Evolutionary conservation across 1,140 invertebrate species (phyloP).

Genomic region (Psix sp.): DNA sequence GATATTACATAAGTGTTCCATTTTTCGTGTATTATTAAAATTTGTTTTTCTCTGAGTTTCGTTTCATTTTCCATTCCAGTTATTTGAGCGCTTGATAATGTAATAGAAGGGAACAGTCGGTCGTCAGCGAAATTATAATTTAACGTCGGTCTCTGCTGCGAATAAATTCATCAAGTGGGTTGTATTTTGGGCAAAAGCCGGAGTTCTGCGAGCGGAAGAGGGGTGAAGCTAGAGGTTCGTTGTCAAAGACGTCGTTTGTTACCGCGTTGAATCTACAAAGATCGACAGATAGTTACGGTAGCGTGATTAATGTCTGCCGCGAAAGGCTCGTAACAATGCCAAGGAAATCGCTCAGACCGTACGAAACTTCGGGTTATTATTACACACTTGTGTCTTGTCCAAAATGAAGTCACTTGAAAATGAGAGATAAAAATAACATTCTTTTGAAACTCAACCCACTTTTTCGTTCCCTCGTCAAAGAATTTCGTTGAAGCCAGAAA

Average conservation of each 20-base stretch:
- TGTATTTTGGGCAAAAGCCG: slow-evolving; percentile 35
- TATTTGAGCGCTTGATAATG: slow-evolving; percentile 2
- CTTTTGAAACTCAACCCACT: no score
- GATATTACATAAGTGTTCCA: no score
- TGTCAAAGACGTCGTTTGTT: slow-evolving; percentile 58
- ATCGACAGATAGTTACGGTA: slow-evolving; percentile 68
- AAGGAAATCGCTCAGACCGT: slow-evolving; percentile 30
- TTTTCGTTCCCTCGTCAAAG: no score
- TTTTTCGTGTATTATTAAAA: no score
- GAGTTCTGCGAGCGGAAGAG: slow-evolving; percentile 22
- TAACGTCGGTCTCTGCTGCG: slow-evolving; percentile 3
- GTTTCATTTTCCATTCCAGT: no score
- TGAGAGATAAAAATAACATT: not conserved
- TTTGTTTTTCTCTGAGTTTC: no score
- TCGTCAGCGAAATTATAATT: not conserved
- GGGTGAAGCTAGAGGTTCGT: slow-evolving; percentile 27
- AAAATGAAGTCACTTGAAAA: slow-evolving; percentile 15
- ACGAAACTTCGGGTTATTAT: slow-evolving; percentile 36
- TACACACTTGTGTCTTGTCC: slow-evolving; percentile 17
- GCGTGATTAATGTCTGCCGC: slow-evolving; percentile 64
- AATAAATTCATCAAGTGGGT: slow-evolving; percentile 34
- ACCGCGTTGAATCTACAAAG: slow-evolving; percentile 54
- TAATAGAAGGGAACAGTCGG: not conserved
- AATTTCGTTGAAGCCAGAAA: no score
- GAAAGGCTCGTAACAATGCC: slow-evolving; percentile 55